These are phyloP conservation scores for Cyclargus thomasi DNA, from an alignment of 1,140 invertebrate genomes.

Conservation along the genomic window DNA sequence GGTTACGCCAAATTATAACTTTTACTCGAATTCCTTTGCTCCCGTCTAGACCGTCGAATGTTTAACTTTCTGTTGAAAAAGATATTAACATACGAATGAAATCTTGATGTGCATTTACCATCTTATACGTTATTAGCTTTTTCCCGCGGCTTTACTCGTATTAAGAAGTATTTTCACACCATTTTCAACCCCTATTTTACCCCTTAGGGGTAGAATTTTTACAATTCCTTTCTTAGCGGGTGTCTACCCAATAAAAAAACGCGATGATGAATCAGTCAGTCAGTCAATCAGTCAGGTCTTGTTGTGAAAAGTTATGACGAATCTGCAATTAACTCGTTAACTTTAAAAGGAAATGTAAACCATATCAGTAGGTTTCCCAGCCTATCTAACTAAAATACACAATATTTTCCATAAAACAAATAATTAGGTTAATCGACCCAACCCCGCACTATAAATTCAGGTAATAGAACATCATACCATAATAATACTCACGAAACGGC, in stretches of 20 bases:
- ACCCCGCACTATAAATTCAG: constrained; percentile 9
- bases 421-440: constrained; percentile 11
- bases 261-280: too few species aligned
- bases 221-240: too few species aligned
- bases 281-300: too few species aligned
- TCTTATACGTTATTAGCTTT: background rate
- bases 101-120: background rate
- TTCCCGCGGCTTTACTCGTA: too few species aligned
- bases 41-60: background rate
- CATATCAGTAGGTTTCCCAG: too few species aligned
- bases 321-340: too few species aligned
- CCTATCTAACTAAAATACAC: background rate
- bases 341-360: too few species aligned
- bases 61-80: background rate
- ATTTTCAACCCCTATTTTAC: too few species aligned
- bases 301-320: background rate
- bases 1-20: background rate
- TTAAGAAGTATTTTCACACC: too few species aligned
- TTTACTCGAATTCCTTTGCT: background rate
- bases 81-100: background rate
- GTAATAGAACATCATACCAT: constrained; percentile 1
- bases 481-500: constrained; percentile 13
- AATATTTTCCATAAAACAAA: background rate
- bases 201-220: too few species aligned
- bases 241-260: too few species aligned